Base-by-base conservation (phyloP, 2,888 invertebrate genomes). In the Phalera bucephala region DNA sequence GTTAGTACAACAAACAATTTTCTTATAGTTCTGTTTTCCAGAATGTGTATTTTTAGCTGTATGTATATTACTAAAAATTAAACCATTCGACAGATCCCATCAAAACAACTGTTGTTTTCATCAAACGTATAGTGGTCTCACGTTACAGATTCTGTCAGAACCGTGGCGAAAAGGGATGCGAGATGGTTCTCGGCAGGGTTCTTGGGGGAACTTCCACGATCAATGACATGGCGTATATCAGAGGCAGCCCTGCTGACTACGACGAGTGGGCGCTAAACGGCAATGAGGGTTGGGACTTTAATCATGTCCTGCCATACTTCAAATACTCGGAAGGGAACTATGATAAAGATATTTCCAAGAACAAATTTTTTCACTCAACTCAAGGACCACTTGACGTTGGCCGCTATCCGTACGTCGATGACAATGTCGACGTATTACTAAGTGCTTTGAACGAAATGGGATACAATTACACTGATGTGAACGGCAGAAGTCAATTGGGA, bases 271-370 rank as follows among this genome's bases (percentile, higher is more conserved):
- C 83, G 2, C 61, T 81, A 7, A 69, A 64, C 26, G 89, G 87
- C 1, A 88, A 88, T 37, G 79, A 85, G 2, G 89, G 83, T 8
- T 89, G 89, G 89, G 75, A 76, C 35, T 89, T 70, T 46, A 73
- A 54, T 2, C 71, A 86, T 52, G 62, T 89, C 2, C 64, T 89
- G 1, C 85, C 86, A 7, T 89, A 76, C 58, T 89, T 87, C 53
- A 89, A 88, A 54, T 84, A 89, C 45, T 89, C 89, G 1, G 89
- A 89, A 69, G 86, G 87, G 43, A 89, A 88, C 53, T 88, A 86
- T 31, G 87, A 89, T 42, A 86, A 80, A 46, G 89, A 88, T 36
- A 83, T 89, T 40, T 72, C 72, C 11, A 87, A 80, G 53, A 85
- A 88, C 45, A 83, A 78, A 52, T 65, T 73, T 29, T 86, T 78